Evolutionary conservation across 2,888 invertebrate genomes (phyloP), one percentile per base, ranked within the genome.

Genomic region (Emmelina monodactyla): DNA sequence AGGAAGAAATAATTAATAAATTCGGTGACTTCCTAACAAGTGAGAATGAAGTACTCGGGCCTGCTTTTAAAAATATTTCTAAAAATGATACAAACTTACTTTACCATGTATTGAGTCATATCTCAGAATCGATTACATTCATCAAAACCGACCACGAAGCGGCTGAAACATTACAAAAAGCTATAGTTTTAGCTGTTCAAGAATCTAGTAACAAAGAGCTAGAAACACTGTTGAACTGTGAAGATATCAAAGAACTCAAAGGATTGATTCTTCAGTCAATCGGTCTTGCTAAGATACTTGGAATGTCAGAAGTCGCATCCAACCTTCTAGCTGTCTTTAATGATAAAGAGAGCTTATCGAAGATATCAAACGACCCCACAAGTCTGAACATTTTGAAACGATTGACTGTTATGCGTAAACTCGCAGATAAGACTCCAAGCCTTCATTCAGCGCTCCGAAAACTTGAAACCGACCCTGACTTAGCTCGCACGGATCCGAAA

Each of bases 301-400:
- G 88, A 2, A 78, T 88, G 73, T 80, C 82, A 42, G 84, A 85
- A 10, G 84, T 86, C 1, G 86, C 85, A 1, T 73, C 75, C 34
- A 82, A 82, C 33, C 65, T 87, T 15, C 51, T 83, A 32, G 66
- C 76, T 12, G 57, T 84, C 13, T 53, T 84, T 12, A 79, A 82
- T 38, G 83, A 86, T 45, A 81, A 83, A 37, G 71, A 82, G 22
- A 80, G 83, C 15, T 73, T 86, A 28, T 67, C 75, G 15, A 80
- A 82, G 45, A 62, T 88, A 37, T 76, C 82, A 12, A 69, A 75
- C 28, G 88, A 88, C 49, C 64, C 72, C 28, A 78, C 84, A 5
- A 82, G 83, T n/a, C 54, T 85, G 31, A 86, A 85, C 43, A 85
- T 89, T 44, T 58, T 90, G n/a, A 86, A 85, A 61, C 75, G 89